Evolutionary conservation across 2,797 vertebrate genomes (phyloP), one percentile per base, ranked within the genome.

Genomic region (Nothura maculosa): DNA sequence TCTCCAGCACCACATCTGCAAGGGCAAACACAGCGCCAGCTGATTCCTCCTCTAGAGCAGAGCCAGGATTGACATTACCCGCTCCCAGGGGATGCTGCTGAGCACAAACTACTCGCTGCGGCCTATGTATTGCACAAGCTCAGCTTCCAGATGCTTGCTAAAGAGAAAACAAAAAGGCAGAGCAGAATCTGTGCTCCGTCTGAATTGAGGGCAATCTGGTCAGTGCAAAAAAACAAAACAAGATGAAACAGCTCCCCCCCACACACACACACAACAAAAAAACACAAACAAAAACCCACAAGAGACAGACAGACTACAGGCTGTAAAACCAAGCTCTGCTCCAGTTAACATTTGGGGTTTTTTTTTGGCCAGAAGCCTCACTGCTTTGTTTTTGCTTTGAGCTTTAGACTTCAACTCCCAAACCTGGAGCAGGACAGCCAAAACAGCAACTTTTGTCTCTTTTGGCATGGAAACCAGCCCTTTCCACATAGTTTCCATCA

Each of bases 1-100:
- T 99, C 96, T 99, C 99, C 94, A 99, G 96, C 58, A 99, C 99
- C 77, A 98, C 98, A 97, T 99, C 99, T 99, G 98, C 75, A 96
- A 94, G 3, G 52, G 62, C 32, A 94, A 96, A 90, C 9, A 69
- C 62, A 95, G 91, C 36, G 38, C 52, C 87, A 85, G 85, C 64
- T 95, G 89, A 97, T 68, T 90, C 84, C 68, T 7, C 21, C 54
- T 84, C 81, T 81, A 64, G 25, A 89, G 90, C 80, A 79, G 70
- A 83, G 94, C 80, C 76, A 79, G 45, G 20, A 74, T 69, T 74
- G 76, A 76, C 9, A 38, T 2, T 2, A 79, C 52, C 69, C 34
- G n/a, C 24, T 92, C 93, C 92, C 78, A 25, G 69, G 87, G 79
- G 38, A 79, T 10, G 7, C 18, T 40, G 19, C 3, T 43, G 45